Base-by-base conservation (phyloP, 2,797 vertebrate genomes). In the Paguma larvata region DNA sequence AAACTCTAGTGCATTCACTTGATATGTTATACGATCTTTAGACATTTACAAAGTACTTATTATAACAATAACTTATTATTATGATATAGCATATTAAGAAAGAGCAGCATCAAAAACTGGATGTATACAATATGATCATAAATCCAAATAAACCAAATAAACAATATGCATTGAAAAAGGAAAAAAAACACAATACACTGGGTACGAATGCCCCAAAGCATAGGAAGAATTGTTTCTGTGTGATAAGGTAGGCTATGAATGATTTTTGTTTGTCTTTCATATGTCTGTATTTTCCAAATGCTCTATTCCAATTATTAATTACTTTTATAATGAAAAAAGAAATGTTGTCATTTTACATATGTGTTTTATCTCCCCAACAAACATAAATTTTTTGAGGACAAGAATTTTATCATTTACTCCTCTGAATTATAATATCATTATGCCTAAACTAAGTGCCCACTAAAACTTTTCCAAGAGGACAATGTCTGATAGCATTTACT, bases 381-480 rank as follows among this genome's bases (percentile, higher is more conserved):
- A 53, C 12, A n/a, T 27, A 78, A 73, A 21, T 72, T 86, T 93
- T 51, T 87, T 41, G 44, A 89, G 65, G 23, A 70, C 44, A 97
- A 96, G 41, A 59, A 78, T n/a, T 87, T 1, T 83, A n/a, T 65
- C 63, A 93, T 38, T 87, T 68, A 93, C 14, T 84, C 25, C 44
- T 94, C 89, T 96, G 80, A 89, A 80, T 89, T 25, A 75, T 80
- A 89, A 63, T 83, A 62, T 12, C 2, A 46, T 62, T 82, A 48
- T 19, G n/a, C 4, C 38, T 83, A 89, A 93, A 77, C 75, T 78
- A 96, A 95, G 18, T 67, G 9, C 23, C 70, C 44, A 92, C 16
- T 91, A 78, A 96, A 94, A 85, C 3, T 89, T 90, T 97, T 62
- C 27, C 51, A 79, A 95, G 38, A 80, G 23, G 27, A 70, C 79